Percentiles rank a stretch among this genome's conserved stretches.
Conservation (phyloP, 2,113 vertebrate species). For the Cyprinus carpio region DNA sequence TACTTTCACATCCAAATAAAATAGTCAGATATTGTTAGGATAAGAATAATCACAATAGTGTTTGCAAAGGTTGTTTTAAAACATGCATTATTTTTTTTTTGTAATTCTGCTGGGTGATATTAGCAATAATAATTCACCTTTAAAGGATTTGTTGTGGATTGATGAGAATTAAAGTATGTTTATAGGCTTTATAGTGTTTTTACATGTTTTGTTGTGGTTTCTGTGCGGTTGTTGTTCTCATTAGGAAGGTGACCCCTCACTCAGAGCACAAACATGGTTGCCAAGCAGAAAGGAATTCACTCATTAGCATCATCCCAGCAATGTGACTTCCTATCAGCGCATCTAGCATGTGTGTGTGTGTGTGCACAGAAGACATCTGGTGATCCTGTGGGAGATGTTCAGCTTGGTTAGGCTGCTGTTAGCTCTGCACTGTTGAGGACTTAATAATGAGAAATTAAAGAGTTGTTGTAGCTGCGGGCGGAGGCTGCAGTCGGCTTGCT, state of each 20-base stretch:
- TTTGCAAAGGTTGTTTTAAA: too few relatives aligned
- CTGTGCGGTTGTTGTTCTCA: constrained; percentile 41
- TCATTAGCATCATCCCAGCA: constrained; percentile 45
- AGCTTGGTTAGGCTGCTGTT: constrained; percentile 50
- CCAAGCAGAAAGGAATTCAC: constrained; percentile 38
- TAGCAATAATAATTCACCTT: background rate
- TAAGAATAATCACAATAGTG: too few relatives aligned
- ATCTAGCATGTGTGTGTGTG: constrained; percentile 23
- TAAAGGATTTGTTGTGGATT: background rate
- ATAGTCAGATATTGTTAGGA: too few relatives aligned
- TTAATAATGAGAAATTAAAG: constrained; percentile 52
- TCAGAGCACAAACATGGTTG: constrained; percentile 43
- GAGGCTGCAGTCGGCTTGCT: too few relatives aligned
- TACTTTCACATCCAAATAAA: too few relatives aligned
- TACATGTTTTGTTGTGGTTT: constrained; percentile 4
- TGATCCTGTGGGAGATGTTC: constrained; percentile 53
- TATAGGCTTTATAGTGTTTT: background rate
- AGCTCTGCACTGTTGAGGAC: constrained; percentile 43
- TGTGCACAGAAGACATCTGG: constrained; percentile 51
- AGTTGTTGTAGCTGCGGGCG: constrained; percentile 30
- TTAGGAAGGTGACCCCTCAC: constrained; percentile 51
- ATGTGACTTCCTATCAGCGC: constrained; percentile 38
- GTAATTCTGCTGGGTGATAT: too few relatives aligned
- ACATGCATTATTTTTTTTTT: too few relatives aligned
- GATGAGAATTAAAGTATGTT: background rate